phyloP scores from a whole-genome alignment of 2,113 vertebrate genomes.

The Chinchilla lanigera region DNA sequence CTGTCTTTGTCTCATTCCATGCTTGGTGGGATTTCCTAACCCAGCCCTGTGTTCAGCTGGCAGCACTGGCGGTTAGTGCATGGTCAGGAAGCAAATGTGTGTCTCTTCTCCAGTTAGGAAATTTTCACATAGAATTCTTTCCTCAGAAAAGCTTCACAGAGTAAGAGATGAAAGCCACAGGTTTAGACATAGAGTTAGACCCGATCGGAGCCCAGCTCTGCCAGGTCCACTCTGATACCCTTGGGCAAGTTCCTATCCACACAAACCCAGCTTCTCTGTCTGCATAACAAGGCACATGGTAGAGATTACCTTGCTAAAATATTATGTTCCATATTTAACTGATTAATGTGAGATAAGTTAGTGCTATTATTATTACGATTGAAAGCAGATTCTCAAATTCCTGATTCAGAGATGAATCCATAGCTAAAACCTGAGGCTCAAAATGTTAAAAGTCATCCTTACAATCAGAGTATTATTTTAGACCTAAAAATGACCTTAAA shows the following conservation, averaged over 20 bases:
- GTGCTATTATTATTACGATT: conserved; percentile 4
- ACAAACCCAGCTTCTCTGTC: background rate
- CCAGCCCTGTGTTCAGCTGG: background rate
- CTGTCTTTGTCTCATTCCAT: conserved; percentile 1
- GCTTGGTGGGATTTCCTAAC: background rate
- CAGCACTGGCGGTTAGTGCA: background rate
- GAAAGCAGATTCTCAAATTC: conserved; percentile 39
- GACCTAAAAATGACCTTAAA: background rate
- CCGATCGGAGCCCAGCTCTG: background rate
- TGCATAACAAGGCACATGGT: background rate
- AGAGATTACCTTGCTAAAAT: background rate
- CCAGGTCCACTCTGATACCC: background rate
- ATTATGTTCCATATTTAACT: conserved; percentile 7
- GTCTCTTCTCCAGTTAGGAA: background rate
- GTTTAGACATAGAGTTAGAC: background rate
- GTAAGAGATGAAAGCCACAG: background rate
- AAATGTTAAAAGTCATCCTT: background rate
- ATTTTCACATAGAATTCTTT: background rate
- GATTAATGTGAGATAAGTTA: background rate
- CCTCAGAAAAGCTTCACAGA: background rate
- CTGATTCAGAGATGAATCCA: conserved; percentile 1
- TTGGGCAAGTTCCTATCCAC: background rate
- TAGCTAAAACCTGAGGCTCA: background rate
- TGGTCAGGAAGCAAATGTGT: background rate
- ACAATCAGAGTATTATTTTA: conserved; percentile 13